Base-by-base conservation (phyloP, 2,797 vertebrate genomes). In the Buphagus erythrorhynchus region DNA sequence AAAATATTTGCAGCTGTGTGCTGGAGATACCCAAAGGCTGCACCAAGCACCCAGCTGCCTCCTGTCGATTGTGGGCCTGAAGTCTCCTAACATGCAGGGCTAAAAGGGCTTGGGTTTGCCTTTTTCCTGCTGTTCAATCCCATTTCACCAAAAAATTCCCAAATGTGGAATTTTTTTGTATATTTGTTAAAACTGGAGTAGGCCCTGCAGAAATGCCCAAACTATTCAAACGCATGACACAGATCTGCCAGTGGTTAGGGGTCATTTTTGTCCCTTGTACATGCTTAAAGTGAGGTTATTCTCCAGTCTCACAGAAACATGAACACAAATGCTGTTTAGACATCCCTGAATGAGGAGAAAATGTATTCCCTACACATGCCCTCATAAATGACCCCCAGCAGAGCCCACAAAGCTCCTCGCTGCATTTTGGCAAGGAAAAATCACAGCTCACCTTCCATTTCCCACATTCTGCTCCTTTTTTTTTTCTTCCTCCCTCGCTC, bases 21-120 rank as follows among this genome's bases (percentile, higher is more conserved):
- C 55, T 82, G 63, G 55, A 67, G 54, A 36, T 49, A 68, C 5
- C 54, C 1, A 1, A 72, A 35, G 36, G 29, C 58, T 35, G 25
- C n/a, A 49, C n/a, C 35, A 51, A 76, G 29, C 22, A 24, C 33
- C 12, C 18, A 49, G 19, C 8, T 59, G 31, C 21, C 22, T 87
- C 55, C 54, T 78, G 62, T 73, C 0, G 0, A 9, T 49, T 1
- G 0, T 3, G 14, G 54, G 35, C 42, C 22, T 54, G 48, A 79
- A 51, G 8, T 18, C 22, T 72, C 18, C 66, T 28, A 14, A 18
- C 2, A 0, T 3, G 6, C 29, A 45, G 45, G 45, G 33, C 10
- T 79, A 16, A 62, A 74, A 13, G 49, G n/a, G 16, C 26, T 72
- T 59, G 61, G 12, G 1, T 93, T 88, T 69, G n/a, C 46, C 25